These are phyloP conservation scores for Bradypodion pumilum DNA, from an alignment of 2,797 vertebrate genomes.

Conservation along the genomic window DNA sequence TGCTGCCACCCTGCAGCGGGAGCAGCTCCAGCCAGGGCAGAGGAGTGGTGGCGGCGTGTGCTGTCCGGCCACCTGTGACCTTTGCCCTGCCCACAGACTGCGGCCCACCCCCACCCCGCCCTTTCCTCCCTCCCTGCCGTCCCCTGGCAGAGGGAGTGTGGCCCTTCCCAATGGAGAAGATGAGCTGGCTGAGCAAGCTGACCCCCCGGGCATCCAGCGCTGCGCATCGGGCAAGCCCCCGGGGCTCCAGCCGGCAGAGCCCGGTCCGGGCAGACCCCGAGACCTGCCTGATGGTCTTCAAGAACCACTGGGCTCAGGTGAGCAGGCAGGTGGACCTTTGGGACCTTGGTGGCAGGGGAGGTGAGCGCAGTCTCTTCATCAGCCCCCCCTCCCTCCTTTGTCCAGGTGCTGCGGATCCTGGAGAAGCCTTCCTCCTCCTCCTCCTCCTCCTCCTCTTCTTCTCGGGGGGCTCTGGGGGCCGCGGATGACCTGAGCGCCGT, in stretches of 20 bases:
- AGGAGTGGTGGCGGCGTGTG: no score
- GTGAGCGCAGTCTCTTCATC: neutral
- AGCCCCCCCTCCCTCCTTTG: fast-evolving
- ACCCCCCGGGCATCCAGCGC: constrained; percentile 81
- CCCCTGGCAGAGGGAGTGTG: neutral
- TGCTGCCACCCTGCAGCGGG: neutral
- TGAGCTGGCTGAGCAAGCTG: constrained; percentile 97
- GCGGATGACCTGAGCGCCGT: constrained; percentile 90
- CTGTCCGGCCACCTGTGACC: constrained; percentile 13
- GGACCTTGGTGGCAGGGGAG: no score
- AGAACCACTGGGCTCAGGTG: constrained; percentile 98
- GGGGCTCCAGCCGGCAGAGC: constrained; percentile 77
- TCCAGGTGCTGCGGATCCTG: constrained; percentile 89
- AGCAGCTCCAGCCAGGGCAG: neutral
- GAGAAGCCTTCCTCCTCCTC: constrained; percentile 72
- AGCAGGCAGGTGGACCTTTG: constrained; percentile 35
- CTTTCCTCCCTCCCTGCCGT: neutral
- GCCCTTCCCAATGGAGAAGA: constrained; percentile 75
- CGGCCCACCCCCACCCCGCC: neutral
- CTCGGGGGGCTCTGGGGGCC: constrained; percentile 70
- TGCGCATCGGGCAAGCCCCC: constrained; percentile 79
- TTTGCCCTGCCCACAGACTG: neutral
- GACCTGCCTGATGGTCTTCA: constrained; percentile 97
- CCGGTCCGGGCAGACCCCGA: constrained; percentile 92
- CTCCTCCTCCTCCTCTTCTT: neutral